Percentiles rank a stretch among this genome's conserved stretches.
phyloP scores from a whole-genome alignment of 2,113 vertebrate genomes.

The Narcine bancroftii region DNA sequence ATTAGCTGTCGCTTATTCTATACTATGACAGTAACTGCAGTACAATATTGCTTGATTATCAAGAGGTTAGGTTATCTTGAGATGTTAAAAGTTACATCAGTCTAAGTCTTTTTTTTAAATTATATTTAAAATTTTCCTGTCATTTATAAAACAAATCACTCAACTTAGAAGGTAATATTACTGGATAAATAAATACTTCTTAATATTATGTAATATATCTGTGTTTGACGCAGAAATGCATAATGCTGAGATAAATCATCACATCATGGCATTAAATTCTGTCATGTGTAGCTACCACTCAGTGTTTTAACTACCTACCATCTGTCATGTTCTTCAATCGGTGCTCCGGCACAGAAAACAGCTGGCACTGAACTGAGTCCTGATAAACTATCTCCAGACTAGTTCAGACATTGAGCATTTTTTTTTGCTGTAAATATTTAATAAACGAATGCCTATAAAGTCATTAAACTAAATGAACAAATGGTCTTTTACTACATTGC shows the following conservation, averaged over 20 bases:
- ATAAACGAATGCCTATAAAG: conserved; percentile 30
- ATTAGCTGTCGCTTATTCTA: neutral
- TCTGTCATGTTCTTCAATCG: conserved; percentile 32
- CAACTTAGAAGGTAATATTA: neutral
- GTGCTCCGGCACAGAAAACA: conserved; percentile 27
- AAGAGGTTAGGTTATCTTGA: neutral
- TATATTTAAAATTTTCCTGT: neutral
- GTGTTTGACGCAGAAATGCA: neutral
- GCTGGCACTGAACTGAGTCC: conserved; percentile 29
- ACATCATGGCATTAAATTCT: conserved; percentile 21
- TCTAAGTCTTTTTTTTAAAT: neutral
- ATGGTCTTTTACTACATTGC: conserved; percentile 21
- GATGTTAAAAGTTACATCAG: neutral
- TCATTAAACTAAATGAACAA: conserved; percentile 32
- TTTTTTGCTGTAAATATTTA: conserved; percentile 36
- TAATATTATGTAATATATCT: conserved; percentile 21
- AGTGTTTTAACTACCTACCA: conserved; percentile 31
- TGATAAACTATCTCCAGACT: conserved; percentile 33
- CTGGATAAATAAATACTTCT: neutral
- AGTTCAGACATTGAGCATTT: conserved; percentile 23
- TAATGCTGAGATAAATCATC: conserved; percentile 17
- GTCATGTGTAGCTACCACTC: conserved; percentile 19
- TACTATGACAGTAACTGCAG: neutral
- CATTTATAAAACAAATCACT: neutral
- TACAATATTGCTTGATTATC: neutral